Base-by-base conservation (phyloP, 2,888 invertebrate genomes). In the Caenorhabditis sulstoni region DNA sequence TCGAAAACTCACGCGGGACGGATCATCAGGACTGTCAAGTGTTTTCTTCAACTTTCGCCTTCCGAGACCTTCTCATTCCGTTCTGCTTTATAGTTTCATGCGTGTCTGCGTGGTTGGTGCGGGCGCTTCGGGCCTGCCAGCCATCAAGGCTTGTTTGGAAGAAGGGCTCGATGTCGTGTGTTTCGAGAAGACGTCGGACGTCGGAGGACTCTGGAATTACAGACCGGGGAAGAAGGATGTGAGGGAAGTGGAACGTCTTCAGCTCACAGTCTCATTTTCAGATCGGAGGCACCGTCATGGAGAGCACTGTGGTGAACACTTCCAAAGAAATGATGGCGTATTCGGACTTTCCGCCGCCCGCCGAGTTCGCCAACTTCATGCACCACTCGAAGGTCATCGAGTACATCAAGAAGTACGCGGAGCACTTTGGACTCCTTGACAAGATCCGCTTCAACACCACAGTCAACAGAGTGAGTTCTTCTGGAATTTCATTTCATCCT, bases 241-340 rank as follows among this genome's bases (percentile, higher is more conserved):
- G 37, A 47, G 68, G 67, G 41, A 11, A 37, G 37, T 37, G 11
- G 37, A 37, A 11, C 37, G 37, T 11, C 7, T 37, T 37, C 11
- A n/a, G n/a, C n/a, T n/a, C n/a, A n/a, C n/a, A n/a, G n/a, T n/a
- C n/a, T 29, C 29, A 29, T 7, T 29, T 29, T 29, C 45, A 84
- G 82, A 79, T 81, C 45, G 85, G 86, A 0, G 88, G 86, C 0
- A 91, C 90, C 4, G 90, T 91, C 7, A 91, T 91, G 89, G 86
- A 89, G 44, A 88, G 88, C 14, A 91, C 91, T 0, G 88, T 91
- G 35, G 91, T 91, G 53, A 91, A 91, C 85, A 91, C 90, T 14
- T 90, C 90, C 47, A 92, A 92, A 81, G 91, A 91, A 81, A 90
- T 91, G 86, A 90, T 89, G 81, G 88, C 91, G 22, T 91, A 88